Evolutionary conservation across 2,113 vertebrate species (phyloP).

Genomic region (Rhinichthys klamathensis): DNA sequence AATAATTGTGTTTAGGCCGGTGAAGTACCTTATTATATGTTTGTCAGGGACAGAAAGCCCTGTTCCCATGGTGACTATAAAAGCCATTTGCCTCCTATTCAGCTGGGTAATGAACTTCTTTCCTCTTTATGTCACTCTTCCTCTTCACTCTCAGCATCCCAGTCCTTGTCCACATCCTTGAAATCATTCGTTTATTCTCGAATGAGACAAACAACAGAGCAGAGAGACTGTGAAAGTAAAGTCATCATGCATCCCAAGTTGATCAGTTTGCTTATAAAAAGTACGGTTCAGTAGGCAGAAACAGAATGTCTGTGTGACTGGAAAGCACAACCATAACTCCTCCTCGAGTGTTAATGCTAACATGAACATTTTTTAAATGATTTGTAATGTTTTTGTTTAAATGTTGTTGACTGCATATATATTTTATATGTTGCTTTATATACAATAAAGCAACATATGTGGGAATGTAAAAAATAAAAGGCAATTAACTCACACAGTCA

Average conservation of each 20-base stretch:
- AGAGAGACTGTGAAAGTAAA: slow-evolving; percentile 58
- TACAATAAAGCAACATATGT: background rate
- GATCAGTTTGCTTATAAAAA: slow-evolving; percentile 10
- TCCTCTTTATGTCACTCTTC: slow-evolving; percentile 79
- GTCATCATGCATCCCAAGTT: slow-evolving; percentile 61
- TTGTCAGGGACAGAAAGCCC: slow-evolving; percentile 76
- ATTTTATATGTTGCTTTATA: no score
- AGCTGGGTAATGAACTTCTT: slow-evolving; percentile 83
- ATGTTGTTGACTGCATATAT: background rate
- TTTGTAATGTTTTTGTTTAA: background rate
- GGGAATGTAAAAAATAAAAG: background rate
- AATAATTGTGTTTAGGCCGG: slow-evolving; percentile 78
- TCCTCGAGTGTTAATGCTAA: background rate
- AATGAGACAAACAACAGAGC: slow-evolving; percentile 71
- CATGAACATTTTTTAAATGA: background rate
- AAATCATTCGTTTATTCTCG: slow-evolving; percentile 73
- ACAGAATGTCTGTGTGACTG: background rate
- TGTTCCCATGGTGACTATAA: slow-evolving; percentile 79
- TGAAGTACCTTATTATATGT: slow-evolving; percentile 83
- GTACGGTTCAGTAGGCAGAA: background rate
- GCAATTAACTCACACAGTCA: background rate
- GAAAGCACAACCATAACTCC: background rate
- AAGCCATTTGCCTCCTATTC: slow-evolving; percentile 83
- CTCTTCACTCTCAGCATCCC: slow-evolving; percentile 76
- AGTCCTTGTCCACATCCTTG: slow-evolving; percentile 75